Percentiles rank a stretch among this genome's conserved stretches.
These are phyloP conservation scores for Syngnathoides biaculeatus DNA, from an alignment of 2,113 vertebrate species.

Conservation along the genomic window DNA sequence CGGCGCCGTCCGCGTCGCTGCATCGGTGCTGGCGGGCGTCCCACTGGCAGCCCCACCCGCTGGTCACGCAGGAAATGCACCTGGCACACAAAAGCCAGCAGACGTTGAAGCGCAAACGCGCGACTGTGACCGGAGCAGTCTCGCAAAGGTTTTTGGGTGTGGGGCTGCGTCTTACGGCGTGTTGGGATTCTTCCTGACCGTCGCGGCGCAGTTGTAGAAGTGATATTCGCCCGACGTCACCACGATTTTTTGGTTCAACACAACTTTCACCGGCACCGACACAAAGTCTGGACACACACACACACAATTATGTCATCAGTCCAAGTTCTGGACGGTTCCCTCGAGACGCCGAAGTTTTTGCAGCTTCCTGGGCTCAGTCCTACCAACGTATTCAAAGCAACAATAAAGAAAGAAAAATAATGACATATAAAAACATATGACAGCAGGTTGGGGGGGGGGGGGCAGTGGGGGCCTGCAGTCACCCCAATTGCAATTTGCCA, in stretches of 20 bases:
- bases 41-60: conserved; percentile 92
- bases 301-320: no score
- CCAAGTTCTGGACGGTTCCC: no score
- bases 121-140: conserved; percentile 7
- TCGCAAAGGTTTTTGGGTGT: neutral
- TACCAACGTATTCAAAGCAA: no score
- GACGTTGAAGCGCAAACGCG: no score
- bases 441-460: no score
- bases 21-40: conserved; percentile 78
- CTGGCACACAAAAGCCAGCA: conserved; percentile 54
- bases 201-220: conserved; percentile 89
- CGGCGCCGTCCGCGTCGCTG: conserved; percentile 66
- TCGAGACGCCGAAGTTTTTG: no score
- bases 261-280: conserved; percentile 75
- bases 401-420: no score
- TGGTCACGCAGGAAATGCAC: conserved; percentile 88
- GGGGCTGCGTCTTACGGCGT: conserved; percentile 80
- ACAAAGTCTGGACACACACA: conserved; percentile 77
- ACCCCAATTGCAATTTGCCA: no score
- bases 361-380: no score
- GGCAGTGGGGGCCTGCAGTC: no score
- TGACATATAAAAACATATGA: no score
- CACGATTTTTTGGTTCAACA: conserved; percentile 54
- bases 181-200: conserved; percentile 79
- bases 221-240: conserved; percentile 80